Evolutionary conservation across 53 echinoderm and acorn worm genomes (phyloP).

Genomic region (Hippasteria phrygiana): DNA sequence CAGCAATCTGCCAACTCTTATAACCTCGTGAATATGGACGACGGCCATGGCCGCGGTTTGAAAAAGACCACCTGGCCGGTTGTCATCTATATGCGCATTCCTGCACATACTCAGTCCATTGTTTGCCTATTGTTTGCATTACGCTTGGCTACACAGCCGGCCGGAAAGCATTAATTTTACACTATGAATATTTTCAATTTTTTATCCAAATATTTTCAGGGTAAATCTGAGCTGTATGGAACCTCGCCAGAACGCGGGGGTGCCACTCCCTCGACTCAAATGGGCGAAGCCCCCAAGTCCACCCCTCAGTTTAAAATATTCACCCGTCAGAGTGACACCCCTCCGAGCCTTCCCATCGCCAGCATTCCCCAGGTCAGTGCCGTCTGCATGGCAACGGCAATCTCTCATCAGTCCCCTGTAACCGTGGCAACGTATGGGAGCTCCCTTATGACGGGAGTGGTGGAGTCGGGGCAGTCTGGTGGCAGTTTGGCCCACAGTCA

Average conservation of each 20-base stretch:
- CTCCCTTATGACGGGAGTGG: background rate
- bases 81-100: too few species aligned
- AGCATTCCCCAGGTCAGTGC: background rate
- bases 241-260: slow-evolving; percentile 41
- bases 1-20: too few species aligned
- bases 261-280: slow-evolving; percentile 13
- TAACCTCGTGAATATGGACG: too few species aligned
- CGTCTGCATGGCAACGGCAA: background rate
- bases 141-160: too few species aligned
- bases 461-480: slow-evolving; percentile 35
- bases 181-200: background rate
- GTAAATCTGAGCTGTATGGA: slow-evolving; percentile 31
- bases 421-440: slow-evolving; percentile 18
- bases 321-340: slow-evolving; percentile 22
- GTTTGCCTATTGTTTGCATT: too few species aligned
- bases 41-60: too few species aligned
- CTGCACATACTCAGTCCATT: too few species aligned
- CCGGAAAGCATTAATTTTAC: too few species aligned
- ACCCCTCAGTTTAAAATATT: slow-evolving; percentile 67
- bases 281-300: slow-evolving; percentile 32
- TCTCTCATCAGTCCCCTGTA: slow-evolving; percentile 17
- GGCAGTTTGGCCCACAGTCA: background rate
- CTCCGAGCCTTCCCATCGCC: background rate
- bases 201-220: background rate
- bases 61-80: too few species aligned